Percentiles rank a stretch among this genome's conserved stretches.
These are phyloP conservation scores for Pogonocichla stellata DNA, from an alignment of 2,113 vertebrate genomes.

Conservation along the genomic window DNA sequence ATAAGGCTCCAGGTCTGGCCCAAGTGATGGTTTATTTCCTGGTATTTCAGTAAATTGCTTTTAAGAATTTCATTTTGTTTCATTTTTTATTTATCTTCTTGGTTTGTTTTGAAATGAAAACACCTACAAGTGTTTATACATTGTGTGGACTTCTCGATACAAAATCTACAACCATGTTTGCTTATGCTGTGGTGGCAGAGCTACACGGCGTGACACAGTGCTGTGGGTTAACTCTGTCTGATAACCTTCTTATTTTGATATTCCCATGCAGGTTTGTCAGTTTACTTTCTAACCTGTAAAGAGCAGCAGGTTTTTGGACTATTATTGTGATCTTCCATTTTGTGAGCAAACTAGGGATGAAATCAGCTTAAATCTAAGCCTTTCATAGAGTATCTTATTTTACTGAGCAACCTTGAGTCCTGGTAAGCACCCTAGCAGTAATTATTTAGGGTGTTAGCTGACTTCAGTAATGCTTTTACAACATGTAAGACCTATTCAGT, in stretches of 20 bases:
- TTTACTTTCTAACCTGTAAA: not conserved
- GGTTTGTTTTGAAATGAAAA: not conserved
- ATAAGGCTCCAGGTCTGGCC: not conserved
- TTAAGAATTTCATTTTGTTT: not conserved
- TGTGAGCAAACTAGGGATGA: not conserved
- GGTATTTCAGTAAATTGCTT: not conserved
- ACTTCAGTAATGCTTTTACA: not conserved
- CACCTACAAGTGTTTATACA: not conserved
- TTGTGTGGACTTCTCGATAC: not conserved
- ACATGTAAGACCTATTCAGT: not conserved
- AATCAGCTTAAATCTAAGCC: not conserved
- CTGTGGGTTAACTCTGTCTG: not conserved
- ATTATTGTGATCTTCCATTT: not conserved
- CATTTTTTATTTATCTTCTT: not conserved
- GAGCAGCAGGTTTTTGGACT: not conserved
- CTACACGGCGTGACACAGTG: not conserved
- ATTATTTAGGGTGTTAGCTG: not conserved
- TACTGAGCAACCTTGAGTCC: not conserved
- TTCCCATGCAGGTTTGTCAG: not conserved
- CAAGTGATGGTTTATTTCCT: not conserved
- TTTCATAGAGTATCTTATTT: not conserved
- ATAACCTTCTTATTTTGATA: not conserved
- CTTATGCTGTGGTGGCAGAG: not conserved
- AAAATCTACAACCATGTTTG: not conserved
- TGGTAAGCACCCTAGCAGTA: not conserved